Base-by-base conservation (phyloP, 2,797 vertebrate species). In the Platalea minor region DNA sequence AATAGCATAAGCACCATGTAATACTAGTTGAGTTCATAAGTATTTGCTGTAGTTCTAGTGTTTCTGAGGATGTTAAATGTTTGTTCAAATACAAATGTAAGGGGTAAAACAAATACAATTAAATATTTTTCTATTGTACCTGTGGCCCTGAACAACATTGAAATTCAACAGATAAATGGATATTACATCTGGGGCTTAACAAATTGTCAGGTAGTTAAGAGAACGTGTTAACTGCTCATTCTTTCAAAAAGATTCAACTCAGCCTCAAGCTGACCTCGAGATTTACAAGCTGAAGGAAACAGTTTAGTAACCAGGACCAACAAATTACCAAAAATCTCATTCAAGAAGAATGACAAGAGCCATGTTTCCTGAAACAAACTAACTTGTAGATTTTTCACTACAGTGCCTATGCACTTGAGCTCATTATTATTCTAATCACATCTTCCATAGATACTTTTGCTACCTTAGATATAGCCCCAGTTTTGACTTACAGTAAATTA, bases 271-370 rank as follows among this genome's bases (percentile, higher is more conserved):
- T 93, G 74, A 94, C 83, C 84, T 94, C 67, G 15, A 84, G 83
- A 91, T 86, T 91, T 90, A 78, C 13, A 82, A 68, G 35, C 76
- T 78, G 72, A 93, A 74, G 45, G 74, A 95, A 96, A 75, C 25
- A 51, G 12, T 63, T 96, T 54, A 87, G 70, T 93, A 93, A 96
- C 56, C 41, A 77, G 70, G 46, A 69, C 60, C n/a, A 94, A 87
- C 63, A 91, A 90, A 96, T 96, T 76, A 76, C 50, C 33, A 41
- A 72, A 88, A 88, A 77, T 93, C 75, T 78, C 72, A 60, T 85
- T 92, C 72, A 84, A 31, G 59, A 90, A 28, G 10, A 85, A 28
- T 88, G 57, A 41, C 56, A 85, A 37, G 57, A 70, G 57, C 56
- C 51, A 21, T 69, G 33, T 82, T 81, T 64, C 33, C 67, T 82